Base-by-base conservation (phyloP, 1,140 invertebrate genomes). In the Neodiprion pinetum region DNA sequence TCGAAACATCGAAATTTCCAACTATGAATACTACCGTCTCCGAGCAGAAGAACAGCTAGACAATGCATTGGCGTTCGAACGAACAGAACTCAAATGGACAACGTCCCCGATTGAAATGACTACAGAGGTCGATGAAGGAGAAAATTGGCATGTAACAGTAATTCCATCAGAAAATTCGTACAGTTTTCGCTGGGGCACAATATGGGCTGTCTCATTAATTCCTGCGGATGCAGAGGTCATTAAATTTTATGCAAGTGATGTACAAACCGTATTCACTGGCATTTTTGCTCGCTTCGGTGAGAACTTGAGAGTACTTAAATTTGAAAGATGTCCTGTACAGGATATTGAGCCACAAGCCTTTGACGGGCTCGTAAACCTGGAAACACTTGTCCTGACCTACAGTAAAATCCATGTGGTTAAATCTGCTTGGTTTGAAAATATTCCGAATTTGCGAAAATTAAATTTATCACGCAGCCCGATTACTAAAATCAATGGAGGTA, bases 381-480 rank as follows among this genome's bases (percentile, higher is more conserved):
- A 82, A 5, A 69, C 72, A 17, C 21, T 85, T 8, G 78, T 81
- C 1, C 66, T 85, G 9, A 74, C 67, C 7, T 77, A 70, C 28
- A 85, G 83, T 21, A 72, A 83, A 8, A 40, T 85, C 0, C 72
- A 84, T 11, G 50, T 72, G 0, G 66, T 85, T 1, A 69, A 40
- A 12, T 67, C 72, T 1, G 78, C 79, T 0, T 77, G 72, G 68
- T 48, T 85, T 0, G 68, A 77, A 0, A 79, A 81, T 0, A 68
- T 79, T 7, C 21, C 53, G 5, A 80, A 77, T 8, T 53, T 85
- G 12, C 75, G 70, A 2, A 66, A 77, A 23, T 66, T 85, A 8
- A 80, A 83, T 72, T 17, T 85, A n/a, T 77, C 81, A 7, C 76
- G 74, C 8, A 85, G 84, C 72, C 76, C 79, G 12, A 81, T 85